Conservation (phyloP, 2,888 invertebrate species). For the Ethmia dodecea region DNA sequence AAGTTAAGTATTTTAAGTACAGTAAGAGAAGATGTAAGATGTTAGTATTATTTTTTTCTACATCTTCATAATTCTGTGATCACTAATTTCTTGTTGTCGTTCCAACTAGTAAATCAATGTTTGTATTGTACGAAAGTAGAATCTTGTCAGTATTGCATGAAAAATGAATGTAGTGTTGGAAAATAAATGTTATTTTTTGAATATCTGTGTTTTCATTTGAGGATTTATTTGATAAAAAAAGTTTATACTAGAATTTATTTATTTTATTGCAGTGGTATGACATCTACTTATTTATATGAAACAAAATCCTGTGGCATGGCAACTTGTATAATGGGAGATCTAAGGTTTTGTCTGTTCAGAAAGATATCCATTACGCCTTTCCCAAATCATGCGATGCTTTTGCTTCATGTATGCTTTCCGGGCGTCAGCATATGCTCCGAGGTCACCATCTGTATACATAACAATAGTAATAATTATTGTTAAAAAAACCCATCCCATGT, state of each 20-base stretch:
- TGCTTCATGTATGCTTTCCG: slow-evolving; percentile 95
- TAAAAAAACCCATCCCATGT: no score
- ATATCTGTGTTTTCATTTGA: slow-evolving; percentile 25
- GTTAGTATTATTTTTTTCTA: slow-evolving; percentile 55
- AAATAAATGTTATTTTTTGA: slow-evolving; percentile 72
- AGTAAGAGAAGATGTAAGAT: slow-evolving; percentile 56
- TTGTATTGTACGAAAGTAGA: slow-evolving; percentile 54
- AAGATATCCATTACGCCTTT: slow-evolving; percentile 90
- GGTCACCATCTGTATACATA: slow-evolving; percentile 88
- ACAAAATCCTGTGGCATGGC: slow-evolving; percentile 15
- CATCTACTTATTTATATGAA: slow-evolving; percentile 35
- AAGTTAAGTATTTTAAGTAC: slow-evolving; percentile 62
- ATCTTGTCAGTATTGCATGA: slow-evolving; percentile 68
- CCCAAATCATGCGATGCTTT: slow-evolving; percentile 98
- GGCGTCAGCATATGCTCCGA: slow-evolving; percentile 86
- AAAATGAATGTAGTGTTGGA: slow-evolving; percentile 66
- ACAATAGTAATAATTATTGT: background rate
- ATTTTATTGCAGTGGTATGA: slow-evolving; percentile 31
- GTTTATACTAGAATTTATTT: slow-evolving; percentile 24
- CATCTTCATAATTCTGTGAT: slow-evolving; percentile 72
- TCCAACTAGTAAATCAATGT: slow-evolving; percentile 58
- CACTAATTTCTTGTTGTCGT: slow-evolving; percentile 64
- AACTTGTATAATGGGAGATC: no score
- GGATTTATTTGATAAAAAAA: background rate
- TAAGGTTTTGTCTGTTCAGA: slow-evolving; percentile 56